Evolutionary conservation across 2,113 vertebrate genomes (phyloP), one percentile per base, ranked within the genome.

Genomic region (Thalassarche chlororhynchos): DNA sequence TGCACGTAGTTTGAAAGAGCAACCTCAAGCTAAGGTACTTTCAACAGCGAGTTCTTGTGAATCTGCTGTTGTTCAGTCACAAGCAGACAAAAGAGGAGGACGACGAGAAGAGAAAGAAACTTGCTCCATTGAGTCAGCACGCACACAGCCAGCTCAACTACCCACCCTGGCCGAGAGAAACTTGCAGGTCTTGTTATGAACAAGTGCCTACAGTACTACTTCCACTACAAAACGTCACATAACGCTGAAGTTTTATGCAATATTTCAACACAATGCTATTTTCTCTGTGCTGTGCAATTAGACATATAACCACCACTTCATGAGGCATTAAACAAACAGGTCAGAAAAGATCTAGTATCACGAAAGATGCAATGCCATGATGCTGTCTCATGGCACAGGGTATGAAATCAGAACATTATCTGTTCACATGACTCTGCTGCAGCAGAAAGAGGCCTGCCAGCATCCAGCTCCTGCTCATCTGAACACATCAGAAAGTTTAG

Each of bases 161-260:
- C 61, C n/a, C 1, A 1, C 66, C 79, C 78, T 31, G 17, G 86
- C 60, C 16, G 2, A 55, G 40, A 74, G 92, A 88, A 96, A 93
- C 95, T 20, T 72, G 92, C 79, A 96, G 51, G 78, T 90, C 95
- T 68, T 75, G 87, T 94, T 95, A 86, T 28, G 74, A 87, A 55
- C 7, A 3, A 87, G 66, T 21, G 49, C 89, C 89, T 74, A 19
- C 79, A 74, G 57, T 49, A 14, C 54, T 81, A 31, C 79, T 82
- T 60, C 74, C 91, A 87, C 74, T 84, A 58, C 42, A 74, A 47
- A 95, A 85, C 10, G 1, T 32, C 87, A 89, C 31, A 20, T 24
- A 89, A 87, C 0, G 1, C 49, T 54, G 26, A 87, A 83, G 60
- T 65, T 91, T 69, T 57, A 85, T n/a, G 75, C 51, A 76, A 0